Conservation (phyloP, 2,888 invertebrate genomes). For the Chrysopilus asiliformis region DNA sequence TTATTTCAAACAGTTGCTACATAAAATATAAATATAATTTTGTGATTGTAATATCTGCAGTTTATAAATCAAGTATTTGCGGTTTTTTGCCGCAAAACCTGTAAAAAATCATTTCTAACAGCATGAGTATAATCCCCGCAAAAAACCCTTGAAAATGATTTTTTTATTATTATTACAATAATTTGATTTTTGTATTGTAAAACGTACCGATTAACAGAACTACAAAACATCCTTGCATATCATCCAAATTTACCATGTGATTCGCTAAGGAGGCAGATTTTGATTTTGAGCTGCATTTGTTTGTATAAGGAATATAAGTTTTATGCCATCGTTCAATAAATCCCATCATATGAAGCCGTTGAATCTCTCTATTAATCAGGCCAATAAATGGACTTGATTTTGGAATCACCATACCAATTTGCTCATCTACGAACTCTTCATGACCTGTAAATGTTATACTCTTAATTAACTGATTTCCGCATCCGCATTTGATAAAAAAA, state of each 20-base stretch:
- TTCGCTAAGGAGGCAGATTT: constrained; percentile 57
- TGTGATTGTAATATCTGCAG: too few relatives aligned
- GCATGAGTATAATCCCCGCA: too few relatives aligned
- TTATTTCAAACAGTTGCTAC: too few relatives aligned
- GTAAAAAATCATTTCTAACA: too few relatives aligned
- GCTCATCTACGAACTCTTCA: constrained; percentile 68
- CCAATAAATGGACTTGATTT: constrained; percentile 62
- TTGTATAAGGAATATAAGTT: constrained; percentile 61
- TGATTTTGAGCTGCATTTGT: constrained; percentile 61
- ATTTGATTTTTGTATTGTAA: too few relatives aligned
- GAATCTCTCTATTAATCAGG: constrained; percentile 64
- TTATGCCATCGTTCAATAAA: constrained; percentile 71
- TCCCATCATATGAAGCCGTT: constrained; percentile 70
- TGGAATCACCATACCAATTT: constrained; percentile 62
- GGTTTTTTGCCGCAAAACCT: too few relatives aligned
- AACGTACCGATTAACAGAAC: constrained; percentile 36
- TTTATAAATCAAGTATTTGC: too few relatives aligned
- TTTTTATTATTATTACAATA: too few relatives aligned
- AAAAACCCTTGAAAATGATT: too few relatives aligned
- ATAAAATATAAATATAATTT: too few relatives aligned
- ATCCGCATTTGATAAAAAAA: too few relatives aligned
- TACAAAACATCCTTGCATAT: constrained; percentile 89
- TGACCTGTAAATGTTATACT: constrained; percentile 40
- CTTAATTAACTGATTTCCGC: too few relatives aligned
- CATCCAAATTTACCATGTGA: constrained; percentile 75